These are phyloP conservation scores for Diadophis punctatus DNA, from an alignment of 2,113 vertebrate genomes.

Conservation along the genomic window DNA sequence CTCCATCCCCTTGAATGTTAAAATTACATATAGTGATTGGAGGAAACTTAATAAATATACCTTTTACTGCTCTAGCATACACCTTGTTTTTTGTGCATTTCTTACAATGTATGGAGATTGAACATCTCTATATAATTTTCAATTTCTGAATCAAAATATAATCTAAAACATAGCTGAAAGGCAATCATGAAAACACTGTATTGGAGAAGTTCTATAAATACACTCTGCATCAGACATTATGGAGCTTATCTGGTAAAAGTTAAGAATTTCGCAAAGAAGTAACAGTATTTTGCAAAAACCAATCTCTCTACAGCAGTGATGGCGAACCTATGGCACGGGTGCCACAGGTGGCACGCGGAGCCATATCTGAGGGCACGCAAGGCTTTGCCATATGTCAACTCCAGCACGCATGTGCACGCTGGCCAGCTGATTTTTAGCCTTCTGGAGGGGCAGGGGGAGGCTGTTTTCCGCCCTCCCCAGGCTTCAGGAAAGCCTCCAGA, in stretches of 20 bases:
- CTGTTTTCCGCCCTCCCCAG: too few species aligned
- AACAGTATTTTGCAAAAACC: not conserved
- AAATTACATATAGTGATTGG: not conserved
- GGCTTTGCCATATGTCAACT: too few species aligned
- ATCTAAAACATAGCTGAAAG: not conserved
- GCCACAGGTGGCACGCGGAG: too few species aligned
- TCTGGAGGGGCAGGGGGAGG: too few species aligned
- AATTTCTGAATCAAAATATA: not conserved
- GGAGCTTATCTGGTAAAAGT: not conserved
- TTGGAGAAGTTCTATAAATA: not conserved
- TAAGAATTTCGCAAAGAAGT: not conserved
- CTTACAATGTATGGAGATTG: not conserved
- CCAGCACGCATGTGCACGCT: too few species aligned
- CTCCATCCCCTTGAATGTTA: not conserved
- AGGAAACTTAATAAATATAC: not conserved
- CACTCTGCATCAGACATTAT: not conserved
- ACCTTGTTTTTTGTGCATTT: not conserved
- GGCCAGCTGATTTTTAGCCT: too few species aligned
- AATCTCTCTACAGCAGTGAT: not conserved
- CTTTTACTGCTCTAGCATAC: not conserved
- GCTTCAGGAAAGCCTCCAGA: too few species aligned
- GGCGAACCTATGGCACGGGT: too few species aligned
- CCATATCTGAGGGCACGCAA: too few species aligned
- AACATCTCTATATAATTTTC: not conserved
- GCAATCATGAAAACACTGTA: not conserved